These are phyloP conservation scores for Fulica atra DNA, from an alignment of 2,113 vertebrate species.

Conservation along the genomic window DNA sequence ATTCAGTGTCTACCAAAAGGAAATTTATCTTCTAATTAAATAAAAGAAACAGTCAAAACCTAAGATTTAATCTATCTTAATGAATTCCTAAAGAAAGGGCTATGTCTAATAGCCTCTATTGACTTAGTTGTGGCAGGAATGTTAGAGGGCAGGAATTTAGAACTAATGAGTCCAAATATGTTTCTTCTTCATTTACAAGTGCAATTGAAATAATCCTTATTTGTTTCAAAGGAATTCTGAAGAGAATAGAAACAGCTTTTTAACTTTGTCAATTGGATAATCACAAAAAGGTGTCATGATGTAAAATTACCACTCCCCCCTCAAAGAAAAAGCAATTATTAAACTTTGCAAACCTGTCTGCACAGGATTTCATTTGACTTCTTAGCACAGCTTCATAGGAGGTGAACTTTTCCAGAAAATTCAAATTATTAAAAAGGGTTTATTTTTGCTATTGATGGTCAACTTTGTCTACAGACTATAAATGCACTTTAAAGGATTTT, in stretches of 20 bases:
- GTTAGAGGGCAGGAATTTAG: background rate
- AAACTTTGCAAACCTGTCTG: background rate
- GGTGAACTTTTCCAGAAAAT: background rate
- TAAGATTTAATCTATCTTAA: background rate
- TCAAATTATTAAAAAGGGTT: background rate
- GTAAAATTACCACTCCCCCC: background rate
- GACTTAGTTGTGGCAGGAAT: background rate
- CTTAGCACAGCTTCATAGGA: background rate
- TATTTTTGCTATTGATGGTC: background rate
- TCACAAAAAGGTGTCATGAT: background rate
- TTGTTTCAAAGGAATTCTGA: conserved; percentile 5
- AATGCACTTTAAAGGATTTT: background rate
- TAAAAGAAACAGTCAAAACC: background rate
- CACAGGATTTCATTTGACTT: background rate
- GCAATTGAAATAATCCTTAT: background rate
- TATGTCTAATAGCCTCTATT: background rate
- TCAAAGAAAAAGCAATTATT: background rate
- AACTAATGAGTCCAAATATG: background rate
- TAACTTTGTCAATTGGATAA: background rate
- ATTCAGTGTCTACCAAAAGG: background rate
- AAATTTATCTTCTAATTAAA: conserved; percentile 16
- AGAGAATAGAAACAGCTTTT: background rate
- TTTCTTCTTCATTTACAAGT: background rate
- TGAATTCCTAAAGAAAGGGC: background rate
- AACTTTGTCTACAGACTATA: background rate